Evolutionary conservation across 2,888 invertebrate genomes (phyloP).

Genomic region (Gastracanthus pulcherrimus): DNA sequence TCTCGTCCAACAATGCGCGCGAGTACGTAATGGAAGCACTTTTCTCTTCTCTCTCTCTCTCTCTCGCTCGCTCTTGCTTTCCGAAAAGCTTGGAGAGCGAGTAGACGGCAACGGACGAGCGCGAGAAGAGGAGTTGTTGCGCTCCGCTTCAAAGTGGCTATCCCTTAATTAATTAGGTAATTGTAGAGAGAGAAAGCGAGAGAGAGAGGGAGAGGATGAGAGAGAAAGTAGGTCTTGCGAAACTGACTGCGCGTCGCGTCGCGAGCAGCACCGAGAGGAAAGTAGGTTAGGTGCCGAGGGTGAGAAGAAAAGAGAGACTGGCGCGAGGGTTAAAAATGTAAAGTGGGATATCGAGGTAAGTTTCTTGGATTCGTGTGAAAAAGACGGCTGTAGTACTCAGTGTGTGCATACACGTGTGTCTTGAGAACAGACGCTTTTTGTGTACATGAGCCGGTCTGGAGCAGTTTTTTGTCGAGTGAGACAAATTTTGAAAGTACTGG

Average conservation of each 20-base stretch:
- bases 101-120: not conserved
- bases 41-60: not conserved
- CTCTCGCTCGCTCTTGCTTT: not conserved
- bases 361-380: not conserved
- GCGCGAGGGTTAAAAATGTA: conserved; percentile 13
- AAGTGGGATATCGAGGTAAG: conserved; percentile 13
- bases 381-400: not conserved
- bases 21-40: conserved; percentile 42
- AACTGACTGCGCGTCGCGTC: not conserved
- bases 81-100: not conserved
- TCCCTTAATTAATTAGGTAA: conserved; percentile 45
- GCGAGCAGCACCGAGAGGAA: too few relatives aligned
- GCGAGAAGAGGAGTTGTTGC: not conserved
- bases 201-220: not conserved
- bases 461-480: not conserved
- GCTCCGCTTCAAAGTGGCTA: conserved; percentile 17
- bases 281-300: conserved; percentile 35
- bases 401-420: too few relatives aligned
- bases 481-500: too few relatives aligned
- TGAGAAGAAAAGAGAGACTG: not conserved
- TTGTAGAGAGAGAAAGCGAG: not conserved
- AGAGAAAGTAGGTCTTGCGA: conserved; percentile 21
- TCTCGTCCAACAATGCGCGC: not conserved
- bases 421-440: not conserved
- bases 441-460: not conserved